Evolutionary conservation across 2,113 vertebrate genomes (phyloP), one percentile per base, ranked within the genome.

Genomic region (Pteronura brasiliensis): DNA sequence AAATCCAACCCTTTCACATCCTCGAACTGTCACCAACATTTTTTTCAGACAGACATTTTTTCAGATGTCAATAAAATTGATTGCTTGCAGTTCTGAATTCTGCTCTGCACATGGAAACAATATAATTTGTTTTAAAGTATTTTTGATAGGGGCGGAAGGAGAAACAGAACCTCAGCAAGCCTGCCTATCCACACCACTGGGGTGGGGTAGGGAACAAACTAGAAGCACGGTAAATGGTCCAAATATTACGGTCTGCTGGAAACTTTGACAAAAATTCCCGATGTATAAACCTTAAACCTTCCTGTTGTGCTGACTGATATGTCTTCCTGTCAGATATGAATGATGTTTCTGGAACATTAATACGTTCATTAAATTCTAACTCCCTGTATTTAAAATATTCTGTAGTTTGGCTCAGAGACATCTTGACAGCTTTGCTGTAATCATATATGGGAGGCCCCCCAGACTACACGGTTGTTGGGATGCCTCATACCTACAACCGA

Each of bases 51-150:
- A n/a, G n/a, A n/a, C n/a, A n/a, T n/a, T n/a, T n/a, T n/a, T n/a
- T n/a, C n/a, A n/a, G 90, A 86, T 97, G 97, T 98, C 98, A 98
- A 98, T 99, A 98, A 98, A 98, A 99, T 98, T 97, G 98, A 99
- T 98, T 97, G 98, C 98, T 97, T 98, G 97, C 98, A 98, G 98
- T 98, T 98, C 97, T 97, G 97, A 99, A 98, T 98, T 97, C 98
- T 98, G 98, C 89, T 97, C 98, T 96, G 97, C 98, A 98, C 98
- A 98, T 98, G 98, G 98, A 98, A 98, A 98, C 98, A 98, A 98
- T 98, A 98, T 97, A 95, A 98, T 98, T 98, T 98, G 98, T 98
- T 98, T 98, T 97, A 96, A 98, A 98, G 94, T 95, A 96, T 98
- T 98, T 98, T 98, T 84, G 88, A 91, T 94, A 98, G 97, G 95